Base-by-base conservation (phyloP, 2,888 invertebrate genomes). In the Drosophila quinaria region DNA sequence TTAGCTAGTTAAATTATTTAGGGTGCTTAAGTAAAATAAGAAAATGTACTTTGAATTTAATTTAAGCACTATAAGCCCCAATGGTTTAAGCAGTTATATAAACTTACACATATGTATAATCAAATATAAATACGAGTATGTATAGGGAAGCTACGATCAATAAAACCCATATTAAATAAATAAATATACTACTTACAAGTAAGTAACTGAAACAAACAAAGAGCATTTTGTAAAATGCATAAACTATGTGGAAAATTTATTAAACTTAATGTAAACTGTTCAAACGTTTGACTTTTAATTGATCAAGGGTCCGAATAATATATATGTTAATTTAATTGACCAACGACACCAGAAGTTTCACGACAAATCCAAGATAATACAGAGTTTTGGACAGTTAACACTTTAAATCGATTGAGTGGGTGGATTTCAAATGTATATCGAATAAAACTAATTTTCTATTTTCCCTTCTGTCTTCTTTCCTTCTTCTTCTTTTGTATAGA, bases 331-430 rank as follows among this genome's bases (percentile, higher is more conserved):
- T 19, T 19, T 5, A 19, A 4, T 1, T 25, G 29, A 52, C n/a
- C 33, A 56, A 61, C 47, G 67, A 66, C 80, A 84, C 39, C 81
- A 74, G 51, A 73, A 80, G 82, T 71, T 82, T 89, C 82, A 84
- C 72, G 81, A 49, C 87, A 83, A 80, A 75, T 79, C 60, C 51
- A 50, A 73, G 70, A 64, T 64, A 58, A 52, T 31, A 41, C 37
- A 54, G 52, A 61, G 29, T 37, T 68, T 17, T 50, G 49, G 61
- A 61, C 54, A 56, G 35, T 64, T 51, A 4, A 41, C 19, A 42
- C 25, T 25, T 25, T 31, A 41, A 70, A 52, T 37, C 22, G 37
- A 68, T 60, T 44, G 47, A 54, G 11, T 35, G 56, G 52, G 37
- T 42, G 42, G 15, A 13, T 25, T 39, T 35, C 42, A 22, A 25